Conservation (phyloP, 1,140 invertebrate genomes). For the Armadillidium nasatum region DNA sequence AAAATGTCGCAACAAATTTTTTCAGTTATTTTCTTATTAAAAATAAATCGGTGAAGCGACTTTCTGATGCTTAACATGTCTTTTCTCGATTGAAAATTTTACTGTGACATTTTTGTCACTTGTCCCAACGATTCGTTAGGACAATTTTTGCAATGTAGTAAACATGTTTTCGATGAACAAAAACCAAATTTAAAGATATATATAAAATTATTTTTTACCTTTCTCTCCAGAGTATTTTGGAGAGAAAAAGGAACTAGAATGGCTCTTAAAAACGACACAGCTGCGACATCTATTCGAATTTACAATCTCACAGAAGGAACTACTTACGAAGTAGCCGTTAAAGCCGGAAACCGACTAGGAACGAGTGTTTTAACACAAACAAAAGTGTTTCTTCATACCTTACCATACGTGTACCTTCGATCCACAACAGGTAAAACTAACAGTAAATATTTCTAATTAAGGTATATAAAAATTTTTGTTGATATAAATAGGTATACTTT, state of each 20-base stretch:
- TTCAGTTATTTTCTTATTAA: no score
- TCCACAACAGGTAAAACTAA: slow-evolving; percentile 16
- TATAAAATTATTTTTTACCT: not conserved
- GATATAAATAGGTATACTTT: no score
- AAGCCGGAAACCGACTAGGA: slow-evolving; percentile 72
- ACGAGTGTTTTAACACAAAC: slow-evolving; percentile 67
- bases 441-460: no score
- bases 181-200: not conserved
- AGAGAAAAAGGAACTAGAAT: slow-evolving; percentile 51
- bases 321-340: slow-evolving; percentile 71
- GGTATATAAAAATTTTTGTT: no score
- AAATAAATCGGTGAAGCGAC: no score
- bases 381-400: slow-evolving; percentile 65
- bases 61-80: no score
- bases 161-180: no score
- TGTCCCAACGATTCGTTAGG: no score
- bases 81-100: no score
- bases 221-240: slow-evolving; percentile 54
- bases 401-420: slow-evolving; percentile 62
- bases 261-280: slow-evolving; percentile 65
- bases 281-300: slow-evolving; percentile 62
- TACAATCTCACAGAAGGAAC: slow-evolving; percentile 64
- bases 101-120: no score
- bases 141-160: no score
- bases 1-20: no score